Evolutionary conservation across 2,888 invertebrate genomes (phyloP), one percentile per base, ranked within the genome.

Genomic region (Matsumyia berberina): DNA sequence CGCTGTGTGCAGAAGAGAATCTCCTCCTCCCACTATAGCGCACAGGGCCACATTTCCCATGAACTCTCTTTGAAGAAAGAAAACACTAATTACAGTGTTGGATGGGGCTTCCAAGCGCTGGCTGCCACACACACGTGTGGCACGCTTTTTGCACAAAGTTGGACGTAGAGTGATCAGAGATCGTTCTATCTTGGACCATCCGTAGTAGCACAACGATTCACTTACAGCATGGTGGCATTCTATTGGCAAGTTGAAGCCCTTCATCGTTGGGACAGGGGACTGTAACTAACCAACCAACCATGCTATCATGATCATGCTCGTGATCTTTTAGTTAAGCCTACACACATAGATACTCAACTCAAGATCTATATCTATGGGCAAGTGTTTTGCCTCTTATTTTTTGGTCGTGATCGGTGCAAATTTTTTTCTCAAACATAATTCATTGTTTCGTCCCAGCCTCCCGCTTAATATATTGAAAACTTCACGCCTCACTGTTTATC

Each of bases 111-210:
- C 49, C 72, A n/a, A n/a, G 74, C 44, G 70, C 24, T 79, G 60
- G 66, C 64, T 76, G 85, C 83, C 73, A 62, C 42, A 80, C 80
- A 85, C 85, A 85, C 85, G 69, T 70, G 62, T 80, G 85, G 85
- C 85, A 85, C 85, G 85, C 85, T 85, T 80, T 79, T 80, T 85
- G 80, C 80, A 76, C 80, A 80, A 60, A 76, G 46, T 74, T 19
- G 24, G 35, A 55, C 29, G 29, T 51, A 55, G n/a, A 58, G 64
- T 73, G 29, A 69, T 46, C 55, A 57, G 35, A 60, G 51, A 49
- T 9, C 9, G 11, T 49, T 12, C 31, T 19, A 35, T 58, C 53
- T 37, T 67, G 58, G n/a, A 58, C 57, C 70, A 35, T 57, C 67
- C 49, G 24, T 49, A 29, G 66, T 55, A 78, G 73, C 72, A 72